These are phyloP conservation scores for Pelosia muscerda DNA, from an alignment of 2,888 invertebrate genomes.

Conservation along the genomic window DNA sequence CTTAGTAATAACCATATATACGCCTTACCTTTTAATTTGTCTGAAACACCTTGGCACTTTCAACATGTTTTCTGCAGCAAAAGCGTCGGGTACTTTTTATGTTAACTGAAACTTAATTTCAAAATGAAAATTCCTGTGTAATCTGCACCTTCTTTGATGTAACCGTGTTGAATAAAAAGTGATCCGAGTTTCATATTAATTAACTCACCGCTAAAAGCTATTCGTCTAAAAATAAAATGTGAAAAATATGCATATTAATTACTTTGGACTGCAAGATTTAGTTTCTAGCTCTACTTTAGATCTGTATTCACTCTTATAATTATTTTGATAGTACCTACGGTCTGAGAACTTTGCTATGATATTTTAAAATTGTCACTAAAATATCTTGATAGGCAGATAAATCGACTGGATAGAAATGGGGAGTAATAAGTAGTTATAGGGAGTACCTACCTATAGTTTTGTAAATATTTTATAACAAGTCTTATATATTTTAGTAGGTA, in stretches of 20 bases:
- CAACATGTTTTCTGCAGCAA: background rate
- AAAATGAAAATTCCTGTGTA: slow-evolving; percentile 16
- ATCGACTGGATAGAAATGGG: too few species aligned
- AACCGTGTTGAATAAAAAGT: slow-evolving; percentile 15
- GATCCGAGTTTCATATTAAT: slow-evolving; percentile 23
- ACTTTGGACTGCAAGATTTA: background rate
- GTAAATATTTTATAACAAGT: too few species aligned
- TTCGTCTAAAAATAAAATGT: slow-evolving; percentile 6
- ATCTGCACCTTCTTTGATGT: slow-evolving; percentile 20
- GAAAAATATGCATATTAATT: background rate
- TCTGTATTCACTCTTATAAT: too few species aligned
- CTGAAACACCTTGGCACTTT: background rate
- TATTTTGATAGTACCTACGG: too few species aligned
- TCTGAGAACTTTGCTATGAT: too few species aligned
- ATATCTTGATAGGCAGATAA: too few species aligned
- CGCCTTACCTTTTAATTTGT: background rate
- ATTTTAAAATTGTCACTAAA: too few species aligned
- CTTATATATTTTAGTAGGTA: too few species aligned
- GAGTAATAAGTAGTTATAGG: too few species aligned
- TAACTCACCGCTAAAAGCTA: slow-evolving; percentile 13
- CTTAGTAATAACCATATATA: slow-evolving; percentile 1
- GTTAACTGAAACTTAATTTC: slow-evolving; percentile 17
- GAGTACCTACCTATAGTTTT: too few species aligned
- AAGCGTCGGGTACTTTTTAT: slow-evolving; percentile 24
- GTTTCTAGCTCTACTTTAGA: too few species aligned